Base-by-base conservation (phyloP, 2,797 vertebrate genomes). In the Varecia variegata region DNA sequence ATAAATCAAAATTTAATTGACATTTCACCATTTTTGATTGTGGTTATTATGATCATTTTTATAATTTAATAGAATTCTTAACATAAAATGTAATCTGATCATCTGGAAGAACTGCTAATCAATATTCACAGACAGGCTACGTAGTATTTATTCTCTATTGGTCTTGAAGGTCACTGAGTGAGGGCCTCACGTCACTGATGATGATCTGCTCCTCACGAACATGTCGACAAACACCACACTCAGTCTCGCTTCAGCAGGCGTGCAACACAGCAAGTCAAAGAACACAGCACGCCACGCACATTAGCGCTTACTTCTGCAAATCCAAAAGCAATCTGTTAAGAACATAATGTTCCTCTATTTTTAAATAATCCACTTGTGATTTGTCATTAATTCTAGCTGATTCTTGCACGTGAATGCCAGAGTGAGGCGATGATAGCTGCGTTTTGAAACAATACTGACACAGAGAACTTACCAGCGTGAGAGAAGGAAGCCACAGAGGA, bases 241-340 rank as follows among this genome's bases (percentile, higher is more conserved):
- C 99, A 98, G 99, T 99, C 98, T 99, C 98, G 98, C 98, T 99
- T 99, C 99, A 99, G 98, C 98, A 99, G 99, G 98, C 98, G 99
- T 98, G 98, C 98, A 98, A 98, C 98, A 98, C 98, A 98, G 98
- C 98, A 98, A 99, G 99, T 99, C 98, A 98, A 98, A 99, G 95
- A 98, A 97, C 97, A 98, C 81, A 97, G 96, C 96, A 97, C 7
- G 87, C 88, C 96, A 95, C 92, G 96, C 89, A 97, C 95, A 97
- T 96, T 97, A 98, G 73, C 95, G 92, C 94, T 95, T 54, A 96
- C 93, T 98, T 97, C 85, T 95, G 94, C 96, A 97, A 98, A 97
- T 84, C 97, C 97, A 97, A 95, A 96, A 96, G 96, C 96, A 90
- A 90, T 93, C 95, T 93, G 95, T 85, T 97, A 94, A 82, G 92